Evolutionary conservation across 2,888 invertebrate species (phyloP).

Genomic region (Aproaerema taeniolella): DNA sequence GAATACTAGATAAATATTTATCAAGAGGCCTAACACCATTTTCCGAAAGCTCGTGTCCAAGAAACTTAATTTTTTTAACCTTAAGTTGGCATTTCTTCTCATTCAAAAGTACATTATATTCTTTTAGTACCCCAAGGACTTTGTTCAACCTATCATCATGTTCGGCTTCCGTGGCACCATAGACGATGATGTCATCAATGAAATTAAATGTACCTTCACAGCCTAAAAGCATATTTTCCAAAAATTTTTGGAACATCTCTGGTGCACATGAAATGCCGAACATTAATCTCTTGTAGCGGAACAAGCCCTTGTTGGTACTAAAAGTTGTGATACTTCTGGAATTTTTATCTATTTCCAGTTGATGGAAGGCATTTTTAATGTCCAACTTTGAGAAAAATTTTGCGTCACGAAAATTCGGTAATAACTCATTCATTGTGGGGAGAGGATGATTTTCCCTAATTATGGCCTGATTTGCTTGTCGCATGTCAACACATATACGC

Average conservation of each 20-base stretch:
- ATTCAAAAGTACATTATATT: slow-evolving; percentile 22
- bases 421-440: slow-evolving; percentile 14
- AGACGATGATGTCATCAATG: slow-evolving; percentile 25
- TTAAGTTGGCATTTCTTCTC: slow-evolving; percentile 18
- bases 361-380: slow-evolving; percentile 37
- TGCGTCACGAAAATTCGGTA: slow-evolving; percentile 19
- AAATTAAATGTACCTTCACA: slow-evolving; percentile 34
- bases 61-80: slow-evolving; percentile 12
- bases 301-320: slow-evolving; percentile 20
- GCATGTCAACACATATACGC: slow-evolving; percentile 3
- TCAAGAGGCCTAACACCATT: slow-evolving; percentile 20
- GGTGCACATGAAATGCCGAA: slow-evolving; percentile 44
- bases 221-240: slow-evolving; percentile 33
- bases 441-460: slow-evolving; percentile 22
- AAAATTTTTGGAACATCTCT: slow-evolving; percentile 33
- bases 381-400: slow-evolving; percentile 32
- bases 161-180: slow-evolving; percentile 16
- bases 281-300: slow-evolving; percentile 35
- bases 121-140: slow-evolving; percentile 17
- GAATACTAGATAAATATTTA: slow-evolving; percentile 19
- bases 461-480: slow-evolving; percentile 13
- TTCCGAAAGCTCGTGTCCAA: slow-evolving; percentile 20
- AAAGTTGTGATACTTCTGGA: slow-evolving; percentile 22
- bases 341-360: slow-evolving; percentile 16
- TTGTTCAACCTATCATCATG: slow-evolving; percentile 17